Percentiles rank a stretch among this genome's conserved stretches.
Conservation (phyloP, 1,140 invertebrate species). For the Aphelenchoides fujianensis region DNA sequence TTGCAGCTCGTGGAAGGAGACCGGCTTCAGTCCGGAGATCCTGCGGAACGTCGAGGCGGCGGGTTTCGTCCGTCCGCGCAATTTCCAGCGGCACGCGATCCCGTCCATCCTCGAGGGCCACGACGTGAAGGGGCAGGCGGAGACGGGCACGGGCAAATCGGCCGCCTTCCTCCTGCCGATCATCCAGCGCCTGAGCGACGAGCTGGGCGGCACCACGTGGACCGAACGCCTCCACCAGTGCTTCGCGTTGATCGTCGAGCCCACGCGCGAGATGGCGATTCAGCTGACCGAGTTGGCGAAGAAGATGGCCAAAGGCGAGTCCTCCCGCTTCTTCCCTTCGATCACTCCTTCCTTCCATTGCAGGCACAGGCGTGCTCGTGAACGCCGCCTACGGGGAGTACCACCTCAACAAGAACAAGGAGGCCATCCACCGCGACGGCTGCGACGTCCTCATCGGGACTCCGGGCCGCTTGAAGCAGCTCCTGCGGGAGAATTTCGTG, state of each 20-base stretch:
- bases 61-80: no score
- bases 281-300: conserved; percentile 22
- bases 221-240: no score
- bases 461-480: conserved; percentile 77
- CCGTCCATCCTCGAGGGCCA: no score
- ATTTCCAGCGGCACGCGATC: no score
- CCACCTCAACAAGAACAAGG: conserved; percentile 16
- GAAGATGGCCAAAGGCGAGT: conserved; percentile 16
- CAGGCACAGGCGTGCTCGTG: conserved; percentile 24
- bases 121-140: no score
- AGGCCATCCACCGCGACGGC: background rate
- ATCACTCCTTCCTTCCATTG: conserved; percentile 18
- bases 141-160: no score
- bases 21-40: no score
- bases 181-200: no score
- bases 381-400: background rate
- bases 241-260: conserved; percentile 29
- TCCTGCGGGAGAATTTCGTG: conserved; percentile 32
- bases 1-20: no score
- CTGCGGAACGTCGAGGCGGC: no score
- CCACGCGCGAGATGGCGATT: conserved; percentile 31
- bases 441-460: conserved; percentile 76
- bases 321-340: background rate
- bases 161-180: no score
- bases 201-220: no score